Evolutionary conservation across 1,140 invertebrate genomes (phyloP).

Genomic region (Macrostomum lignano): DNA sequence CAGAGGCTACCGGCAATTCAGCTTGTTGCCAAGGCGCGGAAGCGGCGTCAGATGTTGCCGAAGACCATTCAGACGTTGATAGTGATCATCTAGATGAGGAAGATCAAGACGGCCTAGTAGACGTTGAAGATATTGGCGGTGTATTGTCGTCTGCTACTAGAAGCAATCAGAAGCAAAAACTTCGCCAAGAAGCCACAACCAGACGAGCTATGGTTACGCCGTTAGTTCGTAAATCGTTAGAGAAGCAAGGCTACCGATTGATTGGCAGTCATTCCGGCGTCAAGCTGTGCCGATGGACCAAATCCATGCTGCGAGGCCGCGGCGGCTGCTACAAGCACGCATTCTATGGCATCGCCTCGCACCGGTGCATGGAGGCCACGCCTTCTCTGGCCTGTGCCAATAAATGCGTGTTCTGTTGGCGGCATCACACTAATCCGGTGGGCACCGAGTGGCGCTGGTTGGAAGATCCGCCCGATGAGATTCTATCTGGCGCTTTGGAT

Average conservation of each 20-base stretch:
- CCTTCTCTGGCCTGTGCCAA: constrained; percentile 38
- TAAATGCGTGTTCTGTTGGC: constrained; percentile 41
- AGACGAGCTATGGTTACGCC: constrained; percentile 36
- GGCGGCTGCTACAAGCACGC: too few species aligned
- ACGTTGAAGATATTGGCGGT: constrained; percentile 33
- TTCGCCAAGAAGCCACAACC: constrained; percentile 8
- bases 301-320: too few species aligned
- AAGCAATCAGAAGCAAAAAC: constrained; percentile 8
- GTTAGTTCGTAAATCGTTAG: constrained; percentile 30
- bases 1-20: not conserved
- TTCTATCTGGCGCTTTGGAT: constrained; percentile 33
- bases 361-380: constrained; percentile 39
- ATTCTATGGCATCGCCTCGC: constrained; percentile 38
- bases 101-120: constrained; percentile 23
- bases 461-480: constrained; percentile 33
- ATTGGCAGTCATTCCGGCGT: constrained; percentile 38
- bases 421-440: constrained; percentile 40
- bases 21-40: not conserved
- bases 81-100: constrained; percentile 10
- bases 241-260: constrained; percentile 37
- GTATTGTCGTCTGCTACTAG: too few species aligned
- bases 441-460: constrained; percentile 41
- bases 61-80: constrained; percentile 1
- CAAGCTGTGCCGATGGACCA: constrained; percentile 38
- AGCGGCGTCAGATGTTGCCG: not conserved